phyloP scores from a whole-genome alignment of 2,888 invertebrate genomes.

The Yponomeuta plumbellus region DNA sequence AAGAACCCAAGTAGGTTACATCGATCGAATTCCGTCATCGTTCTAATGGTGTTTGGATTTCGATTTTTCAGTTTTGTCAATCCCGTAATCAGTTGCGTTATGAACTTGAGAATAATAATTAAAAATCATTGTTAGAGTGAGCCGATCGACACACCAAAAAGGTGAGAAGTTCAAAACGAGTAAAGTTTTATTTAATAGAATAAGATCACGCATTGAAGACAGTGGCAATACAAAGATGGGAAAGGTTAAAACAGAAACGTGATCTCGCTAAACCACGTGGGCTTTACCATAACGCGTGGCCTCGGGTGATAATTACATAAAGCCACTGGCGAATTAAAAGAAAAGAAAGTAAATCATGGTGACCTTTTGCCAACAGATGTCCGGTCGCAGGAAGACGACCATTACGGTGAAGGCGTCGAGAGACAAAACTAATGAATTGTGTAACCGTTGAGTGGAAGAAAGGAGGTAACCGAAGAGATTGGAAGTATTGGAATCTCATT shows the following conservation, averaged over 20 bases:
- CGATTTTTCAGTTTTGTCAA: too few species aligned
- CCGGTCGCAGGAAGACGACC: background rate
- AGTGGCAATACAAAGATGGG: too few species aligned
- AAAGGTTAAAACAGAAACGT: background rate
- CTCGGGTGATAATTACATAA: background rate
- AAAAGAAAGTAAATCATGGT: conserved; percentile 1
- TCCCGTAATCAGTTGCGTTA: too few species aligned
- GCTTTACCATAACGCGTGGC: background rate
- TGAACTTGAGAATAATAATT: too few species aligned
- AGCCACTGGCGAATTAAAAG: background rate
- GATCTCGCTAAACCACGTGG: background rate
- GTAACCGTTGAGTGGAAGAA: background rate
- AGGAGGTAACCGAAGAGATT: background rate
- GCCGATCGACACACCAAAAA: too few species aligned
- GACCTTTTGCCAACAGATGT: background rate
- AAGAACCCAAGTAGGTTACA: too few species aligned
- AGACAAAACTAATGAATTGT: background rate
- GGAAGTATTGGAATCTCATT: background rate
- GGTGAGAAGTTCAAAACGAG: too few species aligned
- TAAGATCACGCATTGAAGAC: too few species aligned
- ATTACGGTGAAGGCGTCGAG: background rate
- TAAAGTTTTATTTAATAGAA: too few species aligned
- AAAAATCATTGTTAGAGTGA: too few species aligned
- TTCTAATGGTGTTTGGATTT: too few species aligned
- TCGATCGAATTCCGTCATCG: too few species aligned